A percentile compares a stretch with the other conserved stretches of the same genome.
Conservation (phyloP, 2,888 invertebrate genomes). For the Cordilura impudica region DNA sequence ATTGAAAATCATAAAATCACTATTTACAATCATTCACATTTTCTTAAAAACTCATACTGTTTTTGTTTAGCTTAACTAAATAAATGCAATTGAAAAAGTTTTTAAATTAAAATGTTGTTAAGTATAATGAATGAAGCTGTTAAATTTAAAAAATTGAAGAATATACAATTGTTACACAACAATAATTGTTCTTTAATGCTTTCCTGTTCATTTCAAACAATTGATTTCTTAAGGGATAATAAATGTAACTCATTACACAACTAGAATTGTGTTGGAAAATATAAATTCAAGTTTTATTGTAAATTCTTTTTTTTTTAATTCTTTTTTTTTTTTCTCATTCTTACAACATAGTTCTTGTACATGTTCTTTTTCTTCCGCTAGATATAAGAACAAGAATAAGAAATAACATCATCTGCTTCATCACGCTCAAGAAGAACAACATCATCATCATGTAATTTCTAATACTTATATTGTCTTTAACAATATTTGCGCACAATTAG, state of each 20-base stretch:
- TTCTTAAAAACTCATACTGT: no score
- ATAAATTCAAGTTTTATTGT: constrained; percentile 50
- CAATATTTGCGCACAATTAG: constrained; percentile 62
- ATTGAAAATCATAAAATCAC: no score
- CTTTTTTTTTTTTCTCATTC: background rate
- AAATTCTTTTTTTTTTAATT: constrained; percentile 13
- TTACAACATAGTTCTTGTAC: constrained; percentile 8
- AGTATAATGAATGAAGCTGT: no score
- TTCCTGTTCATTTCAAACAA: constrained; percentile 1
- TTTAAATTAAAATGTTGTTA: no score
- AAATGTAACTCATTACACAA: constrained; percentile 52
- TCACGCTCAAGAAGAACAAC: constrained; percentile 57
- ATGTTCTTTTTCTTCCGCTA: background rate
- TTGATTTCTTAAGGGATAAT: constrained; percentile 26
- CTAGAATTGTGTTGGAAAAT: constrained; percentile 42
- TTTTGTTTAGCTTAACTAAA: no score
- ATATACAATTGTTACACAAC: no score
- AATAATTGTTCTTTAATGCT: background rate
- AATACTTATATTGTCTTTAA: constrained; percentile 60
- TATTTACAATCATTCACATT: no score
- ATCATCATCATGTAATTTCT: constrained; percentile 54
- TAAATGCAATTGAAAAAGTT: no score
- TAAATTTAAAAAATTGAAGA: no score
- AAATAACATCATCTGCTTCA: constrained; percentile 55
- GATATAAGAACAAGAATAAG: constrained; percentile 2